These are phyloP conservation scores for Eptatretus burgeri DNA, from an alignment of 2,113 vertebrate genomes.

Conservation along the genomic window DNA sequence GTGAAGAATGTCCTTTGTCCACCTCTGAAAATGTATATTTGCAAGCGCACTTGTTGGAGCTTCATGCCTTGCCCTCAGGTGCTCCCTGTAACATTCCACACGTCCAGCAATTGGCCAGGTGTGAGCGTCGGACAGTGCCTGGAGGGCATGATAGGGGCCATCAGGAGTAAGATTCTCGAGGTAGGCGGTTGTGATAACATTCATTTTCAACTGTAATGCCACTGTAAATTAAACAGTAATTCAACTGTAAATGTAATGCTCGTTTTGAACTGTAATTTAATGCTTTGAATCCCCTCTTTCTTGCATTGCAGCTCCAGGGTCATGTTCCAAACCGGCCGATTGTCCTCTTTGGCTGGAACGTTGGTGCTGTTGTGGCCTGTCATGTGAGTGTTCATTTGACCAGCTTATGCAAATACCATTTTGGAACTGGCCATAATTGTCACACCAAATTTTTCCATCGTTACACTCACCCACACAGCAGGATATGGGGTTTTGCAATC, in stretches of 20 bases:
- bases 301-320: constrained; percentile 38
- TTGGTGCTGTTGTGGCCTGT: constrained; percentile 65
- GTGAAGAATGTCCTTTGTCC: neutral
- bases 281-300: neutral
- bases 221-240: too few relatives aligned
- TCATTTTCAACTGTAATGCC: too few relatives aligned
- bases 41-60: neutral
- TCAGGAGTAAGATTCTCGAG: constrained; percentile 67
- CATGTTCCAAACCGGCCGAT: constrained; percentile 84
- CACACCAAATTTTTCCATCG: too few relatives aligned
- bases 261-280: too few relatives aligned
- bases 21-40: neutral
- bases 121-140: constrained; percentile 63
- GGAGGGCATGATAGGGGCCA: constrained; percentile 59
- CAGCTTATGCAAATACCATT: too few relatives aligned
- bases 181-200: constrained; percentile 14
- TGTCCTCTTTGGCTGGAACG: constrained; percentile 77
- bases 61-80: constrained; percentile 21
- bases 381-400: constrained; percentile 31
- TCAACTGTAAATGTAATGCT: too few relatives aligned
- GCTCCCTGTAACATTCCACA: constrained; percentile 47
- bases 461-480: too few relatives aligned
- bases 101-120: constrained; percentile 36
- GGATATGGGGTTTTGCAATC: too few relatives aligned
- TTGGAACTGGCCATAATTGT: too few relatives aligned